Evolutionary conservation across 2,888 invertebrate species (phyloP).

Genomic region (Sarcophaga caerulescens): DNA sequence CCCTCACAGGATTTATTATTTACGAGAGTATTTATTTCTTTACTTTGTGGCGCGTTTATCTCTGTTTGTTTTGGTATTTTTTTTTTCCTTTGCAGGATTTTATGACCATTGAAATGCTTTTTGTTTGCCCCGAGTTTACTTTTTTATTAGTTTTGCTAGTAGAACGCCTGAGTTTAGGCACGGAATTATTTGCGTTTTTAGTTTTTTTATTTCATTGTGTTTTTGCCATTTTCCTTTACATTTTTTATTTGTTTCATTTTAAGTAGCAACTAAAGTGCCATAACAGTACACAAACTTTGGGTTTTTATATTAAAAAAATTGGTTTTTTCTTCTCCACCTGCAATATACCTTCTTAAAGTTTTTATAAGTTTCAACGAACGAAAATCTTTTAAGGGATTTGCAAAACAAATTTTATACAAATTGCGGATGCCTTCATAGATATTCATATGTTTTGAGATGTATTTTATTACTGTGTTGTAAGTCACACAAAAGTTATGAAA

Average conservation of each 20-base stretch:
- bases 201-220: not conserved
- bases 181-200: too few relatives aligned
- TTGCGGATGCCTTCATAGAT: too few relatives aligned
- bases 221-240: not conserved
- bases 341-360: too few relatives aligned
- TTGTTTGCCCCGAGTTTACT: too few relatives aligned
- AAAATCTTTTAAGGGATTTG: too few relatives aligned
- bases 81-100: not conserved
- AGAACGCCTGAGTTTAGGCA: not conserved
- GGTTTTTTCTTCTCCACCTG: too few relatives aligned
- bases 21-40: not conserved
- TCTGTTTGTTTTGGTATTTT: not conserved
- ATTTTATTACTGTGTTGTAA: too few relatives aligned
- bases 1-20: slow-evolving; percentile 17
- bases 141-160: slow-evolving; percentile 32
- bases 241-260: not conserved
- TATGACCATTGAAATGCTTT: slow-evolving; percentile 13
- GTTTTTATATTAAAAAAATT: not conserved
- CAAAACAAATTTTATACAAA: too few relatives aligned
- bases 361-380: too few relatives aligned
- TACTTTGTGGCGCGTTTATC: slow-evolving; percentile 14
- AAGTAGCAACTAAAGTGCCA: slow-evolving; percentile 10
- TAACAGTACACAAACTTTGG: slow-evolving; percentile 1
- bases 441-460: too few relatives aligned
- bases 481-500: too few relatives aligned